Evolutionary conservation across 1,140 invertebrate species (phyloP), one percentile per base, ranked within the genome.

Genomic region (Phocides pigmalion): DNA sequence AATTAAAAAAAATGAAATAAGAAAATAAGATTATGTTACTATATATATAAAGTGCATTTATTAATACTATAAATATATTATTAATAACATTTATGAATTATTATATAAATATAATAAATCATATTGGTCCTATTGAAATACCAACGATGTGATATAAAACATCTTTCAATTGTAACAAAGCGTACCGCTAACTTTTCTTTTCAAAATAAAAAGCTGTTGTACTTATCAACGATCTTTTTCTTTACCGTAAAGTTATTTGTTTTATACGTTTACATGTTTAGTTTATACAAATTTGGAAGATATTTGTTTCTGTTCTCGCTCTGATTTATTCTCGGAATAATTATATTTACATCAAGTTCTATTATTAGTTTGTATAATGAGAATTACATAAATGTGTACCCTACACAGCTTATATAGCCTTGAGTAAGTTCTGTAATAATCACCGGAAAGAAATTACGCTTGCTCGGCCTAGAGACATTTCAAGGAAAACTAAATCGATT

Each of bases 381-480:
- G 19, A 49, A 28, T n/a, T 28, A 15, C 15, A 44, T 44, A 35
- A 51, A 51, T 51, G 12, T 17, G 16, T 37, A 12, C 11, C 16
- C 12, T 51, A 35, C 16, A 17, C 12, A 8, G 4, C 32, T 15
- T 3, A 1, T 49, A 32, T 28, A 50, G 9, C 39, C 20, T 56
- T 42, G 12, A 25, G 35, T 56, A 44, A 56, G 39, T 42, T 56
- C 39, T 28, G 37, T 44, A 56, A 56, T 56, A 56, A 56, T 56
- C 20, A 25, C 53, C 53, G 53, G 53, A 56, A 44, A 56, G 20
- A 37, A 44, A 44, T 56, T 56, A 56, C 20, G 50, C 50, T 39
- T 53, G 53, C 14, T 28, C 25, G 53, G 39, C 39, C 53, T 42
- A 56, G 20, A 14, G 53, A 56, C 53, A 42, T 56, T 56, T 56